Conservation (phyloP, 2,888 invertebrate species). For the Rhagonycha lutea region DNA sequence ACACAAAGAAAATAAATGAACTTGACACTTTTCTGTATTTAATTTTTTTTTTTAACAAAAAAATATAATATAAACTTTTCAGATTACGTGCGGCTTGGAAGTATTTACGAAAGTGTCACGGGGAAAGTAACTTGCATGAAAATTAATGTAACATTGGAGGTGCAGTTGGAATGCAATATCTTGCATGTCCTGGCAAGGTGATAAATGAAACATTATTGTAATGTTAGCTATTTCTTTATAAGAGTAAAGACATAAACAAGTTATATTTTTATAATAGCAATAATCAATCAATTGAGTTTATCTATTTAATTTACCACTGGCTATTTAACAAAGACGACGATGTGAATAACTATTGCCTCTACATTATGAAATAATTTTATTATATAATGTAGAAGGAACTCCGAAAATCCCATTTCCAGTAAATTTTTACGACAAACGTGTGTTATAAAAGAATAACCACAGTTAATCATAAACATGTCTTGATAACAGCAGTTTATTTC, state of each 20-base stretch:
- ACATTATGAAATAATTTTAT: background rate
- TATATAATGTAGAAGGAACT: background rate
- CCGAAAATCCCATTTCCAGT: background rate
- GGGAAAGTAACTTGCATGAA: background rate
- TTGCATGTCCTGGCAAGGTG: background rate
- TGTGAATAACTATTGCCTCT: background rate
- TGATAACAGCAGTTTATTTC: background rate
- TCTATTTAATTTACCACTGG: too few relatives aligned
- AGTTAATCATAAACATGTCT: background rate
- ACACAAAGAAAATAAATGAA: background rate
- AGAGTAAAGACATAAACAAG: background rate
- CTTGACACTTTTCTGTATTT: background rate
- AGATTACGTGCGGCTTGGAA: background rate
- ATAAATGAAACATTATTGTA: background rate
- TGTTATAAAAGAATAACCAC: background rate
- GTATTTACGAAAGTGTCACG: background rate
- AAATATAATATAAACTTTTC: background rate
- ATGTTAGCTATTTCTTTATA: background rate
- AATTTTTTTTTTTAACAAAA: background rate
- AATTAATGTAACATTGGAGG: background rate
- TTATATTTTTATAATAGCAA: background rate
- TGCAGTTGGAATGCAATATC: background rate
- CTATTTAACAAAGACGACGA: too few relatives aligned
- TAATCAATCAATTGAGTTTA: background rate
- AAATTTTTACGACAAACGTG: background rate